A percentile compares a stretch with the other conserved stretches of the same genome.
Conservation (phyloP, 2,888 invertebrate species). For the Aphodius sticticus region DNA sequence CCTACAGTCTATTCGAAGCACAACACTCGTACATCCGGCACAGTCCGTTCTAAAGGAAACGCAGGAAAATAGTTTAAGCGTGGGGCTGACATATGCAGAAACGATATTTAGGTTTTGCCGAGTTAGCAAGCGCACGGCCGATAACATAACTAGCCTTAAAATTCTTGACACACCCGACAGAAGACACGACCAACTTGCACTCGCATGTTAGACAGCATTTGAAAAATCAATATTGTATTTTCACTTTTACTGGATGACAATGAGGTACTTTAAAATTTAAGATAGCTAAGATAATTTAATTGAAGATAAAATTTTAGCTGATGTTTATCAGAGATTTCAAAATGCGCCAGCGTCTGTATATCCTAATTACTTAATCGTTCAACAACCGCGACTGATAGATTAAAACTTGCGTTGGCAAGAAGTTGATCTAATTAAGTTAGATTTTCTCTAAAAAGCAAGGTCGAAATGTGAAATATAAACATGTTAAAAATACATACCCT, state of each 20-base stretch:
- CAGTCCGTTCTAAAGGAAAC: neutral
- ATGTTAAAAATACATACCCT: neutral
- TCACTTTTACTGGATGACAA: neutral
- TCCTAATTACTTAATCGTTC: neutral
- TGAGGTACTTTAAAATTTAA: neutral
- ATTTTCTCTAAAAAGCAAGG: neutral
- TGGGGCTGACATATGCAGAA: neutral
- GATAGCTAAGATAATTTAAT: neutral
- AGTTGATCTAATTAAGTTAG: neutral
- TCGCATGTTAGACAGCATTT: neutral
- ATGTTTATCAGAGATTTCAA: neutral
- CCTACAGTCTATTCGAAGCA: neutral
- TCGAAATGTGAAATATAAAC: neutral
- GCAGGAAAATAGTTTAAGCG: neutral
- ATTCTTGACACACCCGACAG: neutral
- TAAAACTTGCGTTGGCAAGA: neutral
- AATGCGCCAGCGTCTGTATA: neutral
- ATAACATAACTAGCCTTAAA: neutral
- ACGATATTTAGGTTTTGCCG: neutral
- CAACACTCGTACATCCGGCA: conserved; percentile 8
- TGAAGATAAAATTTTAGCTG: neutral
- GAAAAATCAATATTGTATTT: neutral
- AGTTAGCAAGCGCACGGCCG: neutral
- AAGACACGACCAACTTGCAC: neutral
- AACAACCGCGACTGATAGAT: neutral